Evolutionary conservation across 2,797 vertebrate genomes (phyloP), one percentile per base, ranked within the genome.

Genomic region (Poliocrania exsul): DNA sequence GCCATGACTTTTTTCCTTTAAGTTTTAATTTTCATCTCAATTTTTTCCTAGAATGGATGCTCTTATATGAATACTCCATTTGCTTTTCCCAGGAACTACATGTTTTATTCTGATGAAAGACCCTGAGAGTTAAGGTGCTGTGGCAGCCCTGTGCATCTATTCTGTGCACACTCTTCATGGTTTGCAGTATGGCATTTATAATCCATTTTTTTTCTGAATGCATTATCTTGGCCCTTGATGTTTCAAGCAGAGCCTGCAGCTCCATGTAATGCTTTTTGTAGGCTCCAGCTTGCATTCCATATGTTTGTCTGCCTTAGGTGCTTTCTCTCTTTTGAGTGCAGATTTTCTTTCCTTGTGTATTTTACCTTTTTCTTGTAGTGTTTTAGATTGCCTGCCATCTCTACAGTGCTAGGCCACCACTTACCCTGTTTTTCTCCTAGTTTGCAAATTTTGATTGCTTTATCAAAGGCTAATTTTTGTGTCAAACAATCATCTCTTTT

Each of bases 231-330:
- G 70, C 42, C 51, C 82, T 93, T 93, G 74, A 84, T 84, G 79
- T 92, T 92, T 84, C 74, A 50, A 81, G 71, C 40, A 65, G 64
- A 86, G 86, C 89, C 86, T 92, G 70, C 65, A 95, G 92, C 60
- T 87, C 56, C 79, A 21, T 84, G 86, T 90, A 92, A 81, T 78
- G 60, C 42, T 93, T 93, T 86, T 78, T 90, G 82, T 90, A 92
- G 79, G 31, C 56, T 92, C 56, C 82, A 92, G 82, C 60, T 87
- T 93, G 82, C 75, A 87, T 69, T 92, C 81, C 92, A 77, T 89
- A 86, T 86, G 82, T 64, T 92, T 92, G 37, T 87, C 86, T 86
- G 73, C 94, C 86, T 69, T 56, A 69, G 88, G 81, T 89, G 50
- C 60, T 83, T 75, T 54, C 44, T 71, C 6, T 82, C 44, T 91